Percentiles rank a stretch among this genome's conserved stretches.
Evolutionary conservation across 2,888 invertebrate species (phyloP).

Genomic region (Dynastes grantii): DNA sequence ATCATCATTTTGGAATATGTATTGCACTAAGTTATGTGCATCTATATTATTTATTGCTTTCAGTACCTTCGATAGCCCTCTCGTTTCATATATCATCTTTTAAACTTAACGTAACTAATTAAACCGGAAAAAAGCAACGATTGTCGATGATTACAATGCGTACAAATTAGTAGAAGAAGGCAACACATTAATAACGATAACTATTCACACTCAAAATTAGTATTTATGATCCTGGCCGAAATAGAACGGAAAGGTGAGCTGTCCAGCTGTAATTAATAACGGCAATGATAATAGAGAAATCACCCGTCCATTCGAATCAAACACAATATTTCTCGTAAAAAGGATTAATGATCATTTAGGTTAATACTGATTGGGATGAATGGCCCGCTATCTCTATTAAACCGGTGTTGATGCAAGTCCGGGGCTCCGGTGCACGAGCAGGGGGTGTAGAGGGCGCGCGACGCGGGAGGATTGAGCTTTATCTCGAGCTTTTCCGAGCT

Average conservation of each 20-base stretch:
- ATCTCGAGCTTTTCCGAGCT: constrained; percentile 63
- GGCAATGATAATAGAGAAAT: constrained; percentile 53
- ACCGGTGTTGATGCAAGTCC: constrained; percentile 63
- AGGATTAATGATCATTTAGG: constrained; percentile 67
- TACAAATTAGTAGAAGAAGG: constrained; percentile 5
- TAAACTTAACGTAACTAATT: no score
- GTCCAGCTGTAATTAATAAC: constrained; percentile 51
- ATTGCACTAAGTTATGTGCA: no score
- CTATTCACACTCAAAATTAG: constrained; percentile 12
- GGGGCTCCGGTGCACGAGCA: constrained; percentile 53
- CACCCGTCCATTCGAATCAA: constrained; percentile 59
- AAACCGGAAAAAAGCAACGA: no score
- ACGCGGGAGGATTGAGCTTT: constrained; percentile 59
- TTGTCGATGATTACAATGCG: background rate
- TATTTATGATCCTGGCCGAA: constrained; percentile 34
- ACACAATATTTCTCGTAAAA: constrained; percentile 65
- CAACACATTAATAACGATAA: constrained; percentile 1
- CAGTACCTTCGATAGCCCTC: no score
- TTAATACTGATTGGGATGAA: constrained; percentile 67
- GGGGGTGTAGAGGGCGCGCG: background rate
- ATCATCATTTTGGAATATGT: no score
- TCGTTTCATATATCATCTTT: no score
- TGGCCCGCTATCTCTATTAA: constrained; percentile 66
- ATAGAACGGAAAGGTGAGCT: constrained; percentile 34
- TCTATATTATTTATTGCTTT: no score